Conservation (phyloP, 2,797 vertebrate species). For the Sebastes trivittatus region DNA sequence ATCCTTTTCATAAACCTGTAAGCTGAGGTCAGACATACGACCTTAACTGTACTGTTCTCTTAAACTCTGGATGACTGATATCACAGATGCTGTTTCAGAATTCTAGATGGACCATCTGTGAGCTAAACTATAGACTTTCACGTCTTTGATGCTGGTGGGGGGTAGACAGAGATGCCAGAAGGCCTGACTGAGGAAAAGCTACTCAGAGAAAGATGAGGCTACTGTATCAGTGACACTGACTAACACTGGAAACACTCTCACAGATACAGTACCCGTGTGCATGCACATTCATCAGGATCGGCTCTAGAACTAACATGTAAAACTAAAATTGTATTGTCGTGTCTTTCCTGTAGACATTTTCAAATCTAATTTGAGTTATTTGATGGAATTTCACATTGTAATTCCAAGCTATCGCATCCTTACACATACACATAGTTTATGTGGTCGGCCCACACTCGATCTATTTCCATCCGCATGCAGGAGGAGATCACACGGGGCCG, state of each 20-base stretch:
- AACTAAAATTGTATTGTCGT: neutral
- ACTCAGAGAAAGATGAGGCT: constrained; percentile 12
- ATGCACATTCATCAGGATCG: neutral
- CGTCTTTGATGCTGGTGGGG: constrained; percentile 50
- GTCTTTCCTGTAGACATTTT: neutral
- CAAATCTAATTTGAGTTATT: neutral
- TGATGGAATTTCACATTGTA: neutral
- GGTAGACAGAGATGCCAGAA: constrained; percentile 31
- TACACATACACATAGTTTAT: neutral
- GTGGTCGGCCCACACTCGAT: neutral
- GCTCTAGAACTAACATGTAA: neutral
- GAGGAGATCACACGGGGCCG: constrained; percentile 17
- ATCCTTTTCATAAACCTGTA: neutral
- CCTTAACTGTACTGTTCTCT: constrained; percentile 6
- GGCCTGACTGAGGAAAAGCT: constrained; percentile 24
- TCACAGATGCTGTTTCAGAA: constrained; percentile 52
- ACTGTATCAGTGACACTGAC: constrained; percentile 24
- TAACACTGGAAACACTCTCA: constrained; percentile 34
- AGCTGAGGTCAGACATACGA: constrained; percentile 5
- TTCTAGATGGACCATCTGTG: constrained; percentile 51
- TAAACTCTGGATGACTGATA: constrained; percentile 40
- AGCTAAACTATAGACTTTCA: constrained; percentile 44
- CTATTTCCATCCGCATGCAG: constrained; percentile 36
- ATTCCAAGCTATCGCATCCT: constrained; percentile 8
- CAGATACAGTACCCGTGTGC: neutral